Percentiles rank a stretch among this genome's conserved stretches.
Evolutionary conservation across 53 echinoderm and acorn worm genomes (phyloP).

Genomic region (Stichopus horrens): DNA sequence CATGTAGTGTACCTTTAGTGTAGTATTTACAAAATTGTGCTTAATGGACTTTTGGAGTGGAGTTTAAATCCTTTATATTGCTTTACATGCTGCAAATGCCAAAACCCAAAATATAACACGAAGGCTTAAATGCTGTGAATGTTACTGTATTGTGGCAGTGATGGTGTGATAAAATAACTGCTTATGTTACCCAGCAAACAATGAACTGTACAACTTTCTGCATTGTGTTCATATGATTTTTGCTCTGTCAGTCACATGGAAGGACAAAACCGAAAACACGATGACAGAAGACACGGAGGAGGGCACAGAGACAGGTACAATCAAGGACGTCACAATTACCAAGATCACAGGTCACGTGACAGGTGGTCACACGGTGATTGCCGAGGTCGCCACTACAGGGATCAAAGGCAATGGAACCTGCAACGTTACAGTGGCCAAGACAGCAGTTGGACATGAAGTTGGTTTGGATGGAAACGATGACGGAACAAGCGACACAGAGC

Average conservation of each 20-base stretch:
- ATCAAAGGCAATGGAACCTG: constrained; percentile 4
- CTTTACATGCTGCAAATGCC: background rate
- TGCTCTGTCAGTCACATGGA: background rate
- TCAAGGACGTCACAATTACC: background rate
- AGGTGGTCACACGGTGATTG: background rate
- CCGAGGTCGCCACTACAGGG: constrained; percentile 1
- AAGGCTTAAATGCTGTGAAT: background rate
- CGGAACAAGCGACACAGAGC: too few species aligned
- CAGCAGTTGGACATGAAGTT: background rate
- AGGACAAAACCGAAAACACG: background rate
- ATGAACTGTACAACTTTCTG: background rate
- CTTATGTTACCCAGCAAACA: background rate
- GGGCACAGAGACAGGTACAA: background rate
- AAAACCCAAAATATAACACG: too few species aligned
- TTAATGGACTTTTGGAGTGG: background rate
- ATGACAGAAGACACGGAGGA: background rate
- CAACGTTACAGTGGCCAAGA: background rate
- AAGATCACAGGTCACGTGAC: background rate
- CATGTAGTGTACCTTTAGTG: too few species aligned
- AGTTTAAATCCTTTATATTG: background rate
- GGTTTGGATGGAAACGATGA: too few species aligned
- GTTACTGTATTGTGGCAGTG: background rate
- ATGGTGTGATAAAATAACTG: too few species aligned
- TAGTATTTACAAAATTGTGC: too few species aligned
- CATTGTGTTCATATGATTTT: background rate